These are phyloP conservation scores for Tipula vernalis DNA, from an alignment of 2,888 invertebrate species.

Conservation along the genomic window DNA sequence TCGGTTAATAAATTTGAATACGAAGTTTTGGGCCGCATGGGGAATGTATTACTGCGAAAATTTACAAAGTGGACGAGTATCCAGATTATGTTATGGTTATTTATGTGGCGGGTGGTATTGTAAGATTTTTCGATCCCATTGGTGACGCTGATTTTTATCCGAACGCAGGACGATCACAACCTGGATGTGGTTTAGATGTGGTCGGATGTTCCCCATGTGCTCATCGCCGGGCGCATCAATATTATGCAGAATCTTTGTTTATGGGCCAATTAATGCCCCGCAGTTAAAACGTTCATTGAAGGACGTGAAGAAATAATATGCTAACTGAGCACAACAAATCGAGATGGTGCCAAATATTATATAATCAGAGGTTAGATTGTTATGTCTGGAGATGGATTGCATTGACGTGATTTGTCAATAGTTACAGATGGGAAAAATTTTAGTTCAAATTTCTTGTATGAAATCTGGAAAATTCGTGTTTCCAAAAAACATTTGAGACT, in stretches of 20 bases:
- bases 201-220: conserved; percentile 25
- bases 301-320: conserved; percentile 23
- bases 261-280: conserved; percentile 12
- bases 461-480: too few relatives aligned
- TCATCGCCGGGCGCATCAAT: conserved; percentile 27
- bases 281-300: conserved; percentile 20
- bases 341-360: conserved; percentile 23
- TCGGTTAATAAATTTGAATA: conserved; percentile 20
- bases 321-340: conserved; percentile 25
- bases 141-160: conserved; percentile 35
- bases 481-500: too few relatives aligned
- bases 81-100: conserved; percentile 31
- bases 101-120: conserved; percentile 28
- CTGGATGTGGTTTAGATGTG: conserved; percentile 26
- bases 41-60: conserved; percentile 28
- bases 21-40: conserved; percentile 34
- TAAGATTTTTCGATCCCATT: conserved; percentile 27
- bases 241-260: conserved; percentile 29
- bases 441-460: too few relatives aligned
- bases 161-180: conserved; percentile 30
- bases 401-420: too few relatives aligned
- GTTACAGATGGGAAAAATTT: too few relatives aligned
- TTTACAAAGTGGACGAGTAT: conserved; percentile 23
- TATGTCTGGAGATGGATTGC: too few relatives aligned
- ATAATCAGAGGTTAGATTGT: too few relatives aligned